Evolutionary conservation across 2,113 vertebrate species (phyloP).

Genomic region (Seriola rivoliana): DNA sequence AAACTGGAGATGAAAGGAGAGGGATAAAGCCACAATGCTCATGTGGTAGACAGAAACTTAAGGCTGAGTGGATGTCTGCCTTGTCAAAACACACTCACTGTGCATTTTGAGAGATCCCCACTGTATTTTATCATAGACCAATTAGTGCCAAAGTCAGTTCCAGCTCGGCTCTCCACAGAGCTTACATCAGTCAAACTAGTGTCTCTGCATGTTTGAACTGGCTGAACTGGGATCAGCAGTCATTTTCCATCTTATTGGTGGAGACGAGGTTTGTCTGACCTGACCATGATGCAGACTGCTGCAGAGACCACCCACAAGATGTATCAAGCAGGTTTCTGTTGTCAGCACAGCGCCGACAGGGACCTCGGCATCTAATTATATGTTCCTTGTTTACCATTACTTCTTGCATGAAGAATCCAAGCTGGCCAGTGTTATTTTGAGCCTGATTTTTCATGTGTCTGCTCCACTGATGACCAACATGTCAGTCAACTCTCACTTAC

Average conservation of each 20-base stretch:
- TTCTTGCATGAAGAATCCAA: neutral
- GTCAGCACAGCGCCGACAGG: constrained; percentile 9
- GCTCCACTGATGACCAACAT: neutral
- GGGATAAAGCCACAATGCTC: neutral
- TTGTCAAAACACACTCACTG: constrained; percentile 21
- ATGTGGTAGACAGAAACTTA: neutral
- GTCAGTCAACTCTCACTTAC: neutral
- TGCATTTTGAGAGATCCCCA: constrained; percentile 8
- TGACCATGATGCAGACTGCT: constrained; percentile 55
- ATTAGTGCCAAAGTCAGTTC: constrained; percentile 17
- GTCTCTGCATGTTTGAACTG: constrained; percentile 38
- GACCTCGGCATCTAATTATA: neutral
- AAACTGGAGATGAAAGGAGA: neutral
- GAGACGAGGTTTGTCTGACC: constrained; percentile 24
- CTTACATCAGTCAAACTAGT: constrained; percentile 42
- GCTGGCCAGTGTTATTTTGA: neutral
- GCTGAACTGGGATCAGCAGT: constrained; percentile 46
- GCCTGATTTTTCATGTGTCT: constrained; percentile 1
- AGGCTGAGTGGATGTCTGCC: neutral
- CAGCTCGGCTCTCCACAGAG: constrained; percentile 29
- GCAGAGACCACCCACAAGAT: constrained; percentile 44
- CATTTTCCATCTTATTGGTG: constrained; percentile 43
- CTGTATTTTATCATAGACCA: constrained; percentile 29
- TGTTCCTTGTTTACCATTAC: neutral
- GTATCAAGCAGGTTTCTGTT: constrained; percentile 7